These are phyloP conservation scores for Ispidina lecontei DNA, from an alignment of 2,797 vertebrate species.

Conservation along the genomic window DNA sequence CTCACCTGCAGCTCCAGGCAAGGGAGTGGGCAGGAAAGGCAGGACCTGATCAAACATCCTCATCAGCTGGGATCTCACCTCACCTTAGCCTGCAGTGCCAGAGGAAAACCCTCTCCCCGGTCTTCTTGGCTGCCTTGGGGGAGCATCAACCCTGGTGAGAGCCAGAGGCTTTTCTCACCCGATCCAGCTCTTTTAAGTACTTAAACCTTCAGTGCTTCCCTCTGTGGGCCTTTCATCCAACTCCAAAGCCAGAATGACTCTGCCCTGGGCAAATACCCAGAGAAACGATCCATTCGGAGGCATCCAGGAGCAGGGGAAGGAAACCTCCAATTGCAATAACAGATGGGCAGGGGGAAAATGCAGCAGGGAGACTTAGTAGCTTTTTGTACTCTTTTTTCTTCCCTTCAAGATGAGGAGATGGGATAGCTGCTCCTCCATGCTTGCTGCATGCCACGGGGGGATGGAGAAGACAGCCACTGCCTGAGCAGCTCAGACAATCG, in stretches of 20 bases:
- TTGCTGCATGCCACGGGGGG: fast-evolving
- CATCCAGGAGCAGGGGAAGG: not conserved
- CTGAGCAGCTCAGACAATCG: fast-evolving
- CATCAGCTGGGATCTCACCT: not conserved
- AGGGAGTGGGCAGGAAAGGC: not conserved
- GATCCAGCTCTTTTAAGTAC: not conserved
- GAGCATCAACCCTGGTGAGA: not conserved
- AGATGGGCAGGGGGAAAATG: not conserved
- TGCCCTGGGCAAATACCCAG: not conserved
- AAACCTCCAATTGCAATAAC: not conserved
- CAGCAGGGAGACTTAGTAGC: not conserved
- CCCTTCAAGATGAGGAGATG: not conserved
- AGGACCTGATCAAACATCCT: not conserved
- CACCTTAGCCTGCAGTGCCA: not conserved
- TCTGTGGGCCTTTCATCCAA: not conserved
- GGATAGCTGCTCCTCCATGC: not conserved
- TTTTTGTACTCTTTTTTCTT: not conserved
- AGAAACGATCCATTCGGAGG: fast-evolving
- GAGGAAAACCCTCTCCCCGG: not conserved
- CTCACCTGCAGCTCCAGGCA: not conserved
- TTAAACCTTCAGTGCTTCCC: not conserved
- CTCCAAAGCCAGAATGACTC: constrained; percentile 21
- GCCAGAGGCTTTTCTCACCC: not conserved
- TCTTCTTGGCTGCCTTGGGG: not conserved
- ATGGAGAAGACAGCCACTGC: not conserved